Evolutionary conservation across 2,888 invertebrate genomes (phyloP).

Genomic region (Leucophora obtusa): DNA sequence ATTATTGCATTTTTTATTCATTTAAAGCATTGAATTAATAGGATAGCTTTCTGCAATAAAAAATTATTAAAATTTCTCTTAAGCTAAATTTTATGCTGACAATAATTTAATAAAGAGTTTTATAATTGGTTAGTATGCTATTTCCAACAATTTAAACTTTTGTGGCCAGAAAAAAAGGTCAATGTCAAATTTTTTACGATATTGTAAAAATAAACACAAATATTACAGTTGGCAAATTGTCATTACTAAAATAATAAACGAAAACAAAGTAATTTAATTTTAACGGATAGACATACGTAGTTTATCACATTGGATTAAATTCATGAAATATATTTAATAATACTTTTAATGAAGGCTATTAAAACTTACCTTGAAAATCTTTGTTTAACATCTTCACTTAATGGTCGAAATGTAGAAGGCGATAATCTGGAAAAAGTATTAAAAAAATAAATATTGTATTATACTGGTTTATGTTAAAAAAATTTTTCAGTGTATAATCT

Average conservation of each 20-base stretch:
- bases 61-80: too few relatives aligned
- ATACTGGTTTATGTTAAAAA: too few relatives aligned
- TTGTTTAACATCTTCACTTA: conserved; percentile 66
- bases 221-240: background rate
- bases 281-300: background rate
- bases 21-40: too few relatives aligned
- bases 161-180: conserved; percentile 10
- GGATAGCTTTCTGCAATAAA: too few relatives aligned
- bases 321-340: background rate
- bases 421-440: conserved; percentile 60
- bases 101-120: background rate
- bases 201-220: background rate
- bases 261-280: background rate
- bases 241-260: background rate
- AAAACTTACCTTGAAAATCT: conserved; percentile 66
- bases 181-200: conserved; percentile 16
- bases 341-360: background rate
- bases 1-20: too few relatives aligned
- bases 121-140: background rate
- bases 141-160: background rate
- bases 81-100: background rate
- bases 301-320: background rate
- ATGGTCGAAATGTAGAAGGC: conserved; percentile 55
- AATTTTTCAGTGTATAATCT: too few relatives aligned
- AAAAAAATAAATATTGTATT: conserved; percentile 1